These are phyloP conservation scores for Lathronympha strigana DNA, from an alignment of 2,888 invertebrate species.

Conservation along the genomic window DNA sequence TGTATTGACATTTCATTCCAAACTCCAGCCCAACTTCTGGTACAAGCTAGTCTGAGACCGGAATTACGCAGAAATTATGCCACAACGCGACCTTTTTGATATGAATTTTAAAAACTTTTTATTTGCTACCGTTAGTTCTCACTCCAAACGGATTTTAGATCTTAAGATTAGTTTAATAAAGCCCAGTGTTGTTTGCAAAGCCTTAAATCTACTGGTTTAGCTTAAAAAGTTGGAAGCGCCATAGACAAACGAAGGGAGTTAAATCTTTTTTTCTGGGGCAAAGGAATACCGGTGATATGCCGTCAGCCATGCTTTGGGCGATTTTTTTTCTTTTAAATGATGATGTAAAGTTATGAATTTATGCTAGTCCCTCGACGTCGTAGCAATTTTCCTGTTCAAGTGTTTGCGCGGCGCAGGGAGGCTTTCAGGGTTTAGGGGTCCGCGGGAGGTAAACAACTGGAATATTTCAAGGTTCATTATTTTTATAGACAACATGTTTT, in stretches of 20 bases:
- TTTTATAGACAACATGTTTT: not conserved
- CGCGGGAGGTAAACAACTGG: constrained; percentile 27
- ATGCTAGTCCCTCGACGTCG: constrained; percentile 62
- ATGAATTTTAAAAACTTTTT: constrained; percentile 36
- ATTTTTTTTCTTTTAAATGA: constrained; percentile 67
- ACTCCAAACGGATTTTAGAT: constrained; percentile 28
- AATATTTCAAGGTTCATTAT: constrained; percentile 11
- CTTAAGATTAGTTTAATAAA: constrained; percentile 40
- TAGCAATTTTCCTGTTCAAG: constrained; percentile 67
- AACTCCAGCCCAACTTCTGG: constrained; percentile 26
- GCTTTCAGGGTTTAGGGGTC: constrained; percentile 54
- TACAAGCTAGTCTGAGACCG: constrained; percentile 23
- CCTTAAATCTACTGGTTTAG: not conserved
- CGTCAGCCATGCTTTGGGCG: constrained; percentile 45
- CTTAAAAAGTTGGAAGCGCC: constrained; percentile 5
- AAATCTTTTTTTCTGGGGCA: not conserved
- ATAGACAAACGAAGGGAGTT: not conserved
- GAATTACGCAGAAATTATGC: constrained; percentile 38
- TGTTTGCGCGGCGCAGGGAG: constrained; percentile 53
- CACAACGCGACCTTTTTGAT: constrained; percentile 34
- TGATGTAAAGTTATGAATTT: constrained; percentile 75
- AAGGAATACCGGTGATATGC: constrained; percentile 40
- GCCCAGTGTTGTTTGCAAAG: constrained; percentile 41
- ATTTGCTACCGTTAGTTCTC: constrained; percentile 15
- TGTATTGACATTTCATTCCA: constrained; percentile 39